A percentile compares a stretch with the other conserved stretches of the same genome.
Conservation (phyloP, 2,888 invertebrate species). For the Chrysina gloriosa region DNA sequence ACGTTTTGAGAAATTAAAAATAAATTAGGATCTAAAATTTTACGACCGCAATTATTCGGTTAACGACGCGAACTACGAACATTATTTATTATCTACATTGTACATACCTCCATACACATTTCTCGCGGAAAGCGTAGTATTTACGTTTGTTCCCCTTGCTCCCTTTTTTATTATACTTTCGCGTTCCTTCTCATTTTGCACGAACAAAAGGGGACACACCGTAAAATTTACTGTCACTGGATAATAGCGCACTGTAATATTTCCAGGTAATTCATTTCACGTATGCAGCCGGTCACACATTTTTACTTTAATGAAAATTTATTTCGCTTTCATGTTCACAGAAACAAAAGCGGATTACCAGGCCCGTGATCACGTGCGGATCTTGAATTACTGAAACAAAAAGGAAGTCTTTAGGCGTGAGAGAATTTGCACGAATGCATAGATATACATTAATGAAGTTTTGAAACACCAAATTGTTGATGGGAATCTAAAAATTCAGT, state of each 20-base stretch:
- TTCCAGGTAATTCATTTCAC: slow-evolving; percentile 19
- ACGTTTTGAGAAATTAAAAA: too few species aligned
- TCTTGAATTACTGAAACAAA: not conserved
- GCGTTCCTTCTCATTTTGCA: not conserved
- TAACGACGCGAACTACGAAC: too few species aligned
- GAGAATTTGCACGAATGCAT: too few species aligned
- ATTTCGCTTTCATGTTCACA: not conserved
- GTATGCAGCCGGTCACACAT: slow-evolving; percentile 24
- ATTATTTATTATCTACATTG: too few species aligned
- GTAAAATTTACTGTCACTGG: slow-evolving; percentile 23
- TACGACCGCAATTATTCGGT: too few species aligned
- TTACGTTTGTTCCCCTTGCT: not conserved
- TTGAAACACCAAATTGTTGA: too few species aligned
- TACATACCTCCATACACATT: too few species aligned
- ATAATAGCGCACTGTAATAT: slow-evolving; percentile 19
- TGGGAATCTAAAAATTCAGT: too few species aligned
- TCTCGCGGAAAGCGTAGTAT: too few species aligned
- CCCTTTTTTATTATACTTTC: not conserved
- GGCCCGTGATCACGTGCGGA: not conserved
- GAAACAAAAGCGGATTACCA: slow-evolving; percentile 3
- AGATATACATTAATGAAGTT: too few species aligned
- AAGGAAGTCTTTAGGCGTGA: too few species aligned
- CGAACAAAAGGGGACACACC: slow-evolving; percentile 8
- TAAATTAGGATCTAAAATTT: too few species aligned
- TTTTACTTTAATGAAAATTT: slow-evolving; percentile 29